Conservation (phyloP, 2,888 invertebrate species). For the Hypomecis atomaria region DNA sequence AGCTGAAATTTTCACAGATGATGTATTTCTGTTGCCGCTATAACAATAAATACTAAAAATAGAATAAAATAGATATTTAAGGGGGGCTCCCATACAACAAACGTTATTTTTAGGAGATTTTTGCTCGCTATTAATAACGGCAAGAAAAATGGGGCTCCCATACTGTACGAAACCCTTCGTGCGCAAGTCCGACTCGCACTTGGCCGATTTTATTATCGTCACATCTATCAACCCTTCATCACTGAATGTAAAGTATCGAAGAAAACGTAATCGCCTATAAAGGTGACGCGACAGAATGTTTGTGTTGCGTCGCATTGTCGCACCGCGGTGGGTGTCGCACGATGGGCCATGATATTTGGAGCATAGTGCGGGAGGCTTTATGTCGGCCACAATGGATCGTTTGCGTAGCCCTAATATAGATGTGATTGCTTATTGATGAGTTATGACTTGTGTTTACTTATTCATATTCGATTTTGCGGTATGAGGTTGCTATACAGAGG, state of each 20-base stretch:
- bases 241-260: constrained; percentile 65
- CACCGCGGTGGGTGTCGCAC: constrained; percentile 39
- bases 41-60: too few relatives aligned
- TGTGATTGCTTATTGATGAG: constrained; percentile 34
- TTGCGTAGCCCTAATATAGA: constrained; percentile 34
- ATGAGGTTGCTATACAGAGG: too few relatives aligned
- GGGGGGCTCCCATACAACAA: too few relatives aligned
- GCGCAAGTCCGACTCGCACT: too few relatives aligned
- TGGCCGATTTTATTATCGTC: neutral
- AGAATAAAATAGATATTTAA: too few relatives aligned
- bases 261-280: constrained; percentile 81
- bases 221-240: constrained; percentile 26
- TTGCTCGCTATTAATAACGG: too few relatives aligned
- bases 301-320: constrained; percentile 65
- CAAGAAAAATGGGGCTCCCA: too few relatives aligned
- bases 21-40: too few relatives aligned
- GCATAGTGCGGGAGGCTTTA: constrained; percentile 33
- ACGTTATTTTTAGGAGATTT: too few relatives aligned
- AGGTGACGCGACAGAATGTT: constrained; percentile 76
- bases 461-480: neutral
- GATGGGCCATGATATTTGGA: constrained; percentile 34
- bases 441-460: constrained; percentile 21
- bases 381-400: constrained; percentile 31
- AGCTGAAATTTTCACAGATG: too few relatives aligned
- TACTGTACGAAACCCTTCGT: too few relatives aligned